These are phyloP conservation scores for Hozukius guyotensis DNA, from an alignment of 2,797 vertebrate species.

Conservation along the genomic window DNA sequence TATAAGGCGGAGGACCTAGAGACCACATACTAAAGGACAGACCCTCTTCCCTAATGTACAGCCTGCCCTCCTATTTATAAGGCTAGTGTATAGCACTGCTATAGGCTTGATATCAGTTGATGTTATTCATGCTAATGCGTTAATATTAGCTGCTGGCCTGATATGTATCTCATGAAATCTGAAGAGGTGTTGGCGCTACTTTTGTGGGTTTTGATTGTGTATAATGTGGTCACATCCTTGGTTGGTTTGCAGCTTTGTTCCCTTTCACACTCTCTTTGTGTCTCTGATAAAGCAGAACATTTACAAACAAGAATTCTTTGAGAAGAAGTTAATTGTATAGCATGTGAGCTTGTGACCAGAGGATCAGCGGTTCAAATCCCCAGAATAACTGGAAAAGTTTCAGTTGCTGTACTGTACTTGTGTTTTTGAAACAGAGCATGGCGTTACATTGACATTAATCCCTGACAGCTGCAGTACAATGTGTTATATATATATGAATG, in stretches of 20 bases:
- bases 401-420: neutral
- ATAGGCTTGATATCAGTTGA: neutral
- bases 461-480: neutral
- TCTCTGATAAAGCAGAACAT: neutral
- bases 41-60: constrained; percentile 10
- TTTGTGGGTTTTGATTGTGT: constrained; percentile 18
- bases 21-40: constrained; percentile 42
- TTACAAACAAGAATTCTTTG: neutral
- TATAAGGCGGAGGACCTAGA: constrained; percentile 11
- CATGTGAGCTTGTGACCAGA: neutral
- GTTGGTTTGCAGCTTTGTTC: neutral
- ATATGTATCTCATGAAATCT: neutral
- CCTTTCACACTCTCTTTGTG: neutral
- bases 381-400: neutral
- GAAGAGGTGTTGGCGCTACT: neutral
- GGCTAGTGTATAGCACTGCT: neutral
- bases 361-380: neutral
- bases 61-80: constrained; percentile 13
- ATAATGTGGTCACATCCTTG: constrained; percentile 11
- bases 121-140: constrained; percentile 21
- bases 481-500: neutral
- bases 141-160: constrained; percentile 8
- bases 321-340: neutral
- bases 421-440: neutral
- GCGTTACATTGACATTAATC: neutral